Evolutionary conservation across 2,797 vertebrate genomes (phyloP), one percentile per base, ranked within the genome.

Genomic region (Streptopelia turtur): DNA sequence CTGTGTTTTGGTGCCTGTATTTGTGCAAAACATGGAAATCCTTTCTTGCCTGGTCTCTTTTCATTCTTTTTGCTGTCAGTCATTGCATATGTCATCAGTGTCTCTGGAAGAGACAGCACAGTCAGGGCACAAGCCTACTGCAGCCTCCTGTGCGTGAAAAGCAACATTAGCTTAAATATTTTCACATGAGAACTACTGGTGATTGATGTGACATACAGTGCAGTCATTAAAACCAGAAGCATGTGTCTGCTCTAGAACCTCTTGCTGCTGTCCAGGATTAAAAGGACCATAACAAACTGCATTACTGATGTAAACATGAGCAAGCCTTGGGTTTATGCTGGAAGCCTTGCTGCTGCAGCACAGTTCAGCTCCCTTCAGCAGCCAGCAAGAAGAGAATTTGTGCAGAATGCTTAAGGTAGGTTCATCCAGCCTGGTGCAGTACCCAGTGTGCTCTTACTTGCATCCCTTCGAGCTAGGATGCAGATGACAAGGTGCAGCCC

Each of bases 1-100:
- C 95, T 96, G 94, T 96, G 87, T 86, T 91, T 94, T 77, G 85
- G 70, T 93, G 90, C 91, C 83, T 91, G 91, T 20, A 59, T 96
- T 93, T 91, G 81, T 89, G 60, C 86, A 85, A 74, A 94, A 84
- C 91, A 76, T 52, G 61, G 78, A 92, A 92, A 94, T 94, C 90
- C 88, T 93, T 95, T 92, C 83, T 64, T 94, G 91, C 80, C 50
- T 80, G 71, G 83, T 97, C 91, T 94, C 83, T 88, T 93, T 76
- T 87, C 75, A 82, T 95, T 96, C 74, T 80, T 80, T 72, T 77
- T 87, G 47, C 86, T 93, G 88, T 95, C 96, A 97, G 83, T 95
- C 93, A 92, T 37, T 89, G 95, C 68, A 77, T 64, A 28, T 83
- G 53, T 87, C 80, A 56, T 76, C 69, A 50, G 31, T 88, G 74